Percentiles rank a stretch among this genome's conserved stretches.
Conservation (phyloP, 2,113 vertebrate genomes). For the Rostratula benghalensis region DNA sequence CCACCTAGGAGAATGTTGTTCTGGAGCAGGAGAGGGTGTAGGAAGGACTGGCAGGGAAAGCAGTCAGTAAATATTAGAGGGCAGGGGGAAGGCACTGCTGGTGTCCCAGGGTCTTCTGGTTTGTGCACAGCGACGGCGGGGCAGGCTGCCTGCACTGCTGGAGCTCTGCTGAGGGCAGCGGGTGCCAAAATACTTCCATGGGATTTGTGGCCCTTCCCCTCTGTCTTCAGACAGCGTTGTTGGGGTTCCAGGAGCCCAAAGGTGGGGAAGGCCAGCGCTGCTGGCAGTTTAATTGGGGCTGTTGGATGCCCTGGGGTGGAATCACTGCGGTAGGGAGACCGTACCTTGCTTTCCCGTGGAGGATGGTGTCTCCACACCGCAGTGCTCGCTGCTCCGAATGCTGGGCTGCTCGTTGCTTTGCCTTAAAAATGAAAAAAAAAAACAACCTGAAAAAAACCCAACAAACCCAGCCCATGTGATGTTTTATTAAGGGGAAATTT, state of each 20-base stretch:
- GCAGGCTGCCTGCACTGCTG: background rate
- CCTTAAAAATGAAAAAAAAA: background rate
- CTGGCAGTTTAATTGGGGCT: background rate
- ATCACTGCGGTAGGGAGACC: background rate
- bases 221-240: background rate
- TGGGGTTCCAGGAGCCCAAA: background rate
- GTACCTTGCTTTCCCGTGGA: background rate
- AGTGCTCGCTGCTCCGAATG: background rate
- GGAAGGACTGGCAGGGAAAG: background rate
- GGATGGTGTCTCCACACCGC: background rate
- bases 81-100: background rate
- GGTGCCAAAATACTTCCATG: background rate
- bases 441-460: no score
- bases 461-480: background rate
- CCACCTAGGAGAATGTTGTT: fast-evolving
- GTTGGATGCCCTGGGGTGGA: background rate
- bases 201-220: background rate
- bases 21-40: background rate
- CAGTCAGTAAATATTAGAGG: background rate
- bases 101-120: background rate
- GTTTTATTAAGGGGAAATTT: background rate
- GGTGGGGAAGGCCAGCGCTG: background rate
- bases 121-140: fast-evolving
- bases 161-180: background rate
- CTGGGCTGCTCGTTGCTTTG: background rate